Percentiles rank a stretch among this genome's conserved stretches.
phyloP scores from a whole-genome alignment of 2,797 vertebrate species.

The Urophycis tenuis region DNA sequence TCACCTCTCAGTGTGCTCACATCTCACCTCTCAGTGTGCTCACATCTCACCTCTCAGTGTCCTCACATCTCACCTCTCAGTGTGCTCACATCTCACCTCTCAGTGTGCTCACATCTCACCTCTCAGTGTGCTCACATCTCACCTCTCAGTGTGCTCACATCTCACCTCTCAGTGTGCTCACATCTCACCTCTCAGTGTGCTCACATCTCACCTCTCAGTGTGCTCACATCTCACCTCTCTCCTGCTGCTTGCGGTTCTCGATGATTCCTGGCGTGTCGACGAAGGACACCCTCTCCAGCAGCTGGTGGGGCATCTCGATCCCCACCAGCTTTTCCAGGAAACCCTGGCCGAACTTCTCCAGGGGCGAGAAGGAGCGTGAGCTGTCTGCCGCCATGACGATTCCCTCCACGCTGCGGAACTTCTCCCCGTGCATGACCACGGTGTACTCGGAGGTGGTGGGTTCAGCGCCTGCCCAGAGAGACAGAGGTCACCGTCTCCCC shows the following conservation, averaged over 20 bases:
- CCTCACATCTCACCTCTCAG: too few relatives aligned
- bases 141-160: too few relatives aligned
- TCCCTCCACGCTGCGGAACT: constrained; percentile 87
- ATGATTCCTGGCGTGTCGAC: constrained; percentile 96
- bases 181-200: too few relatives aligned
- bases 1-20: too few relatives aligned
- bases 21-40: too few relatives aligned
- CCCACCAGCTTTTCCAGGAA: constrained; percentile 95
- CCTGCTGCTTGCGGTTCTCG: constrained; percentile 98
- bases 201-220: background rate
- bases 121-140: too few relatives aligned
- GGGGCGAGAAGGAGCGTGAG: constrained; percentile 85
- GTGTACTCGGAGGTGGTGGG: constrained; percentile 98
- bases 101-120: too few relatives aligned
- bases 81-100: too few relatives aligned
- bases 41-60: too few relatives aligned
- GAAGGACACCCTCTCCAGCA: constrained; percentile 89
- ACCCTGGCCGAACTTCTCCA: constrained; percentile 96
- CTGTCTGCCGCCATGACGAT: constrained; percentile 98
- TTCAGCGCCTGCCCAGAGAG: constrained; percentile 79
- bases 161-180: too few relatives aligned
- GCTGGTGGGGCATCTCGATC: constrained; percentile 92
- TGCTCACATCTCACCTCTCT: constrained; percentile 78
- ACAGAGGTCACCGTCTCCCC: background rate
- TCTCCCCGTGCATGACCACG: constrained; percentile 92